Evolutionary conservation across 2,888 invertebrate species (phyloP).

Genomic region (Gymnoscelis rufifasciata): DNA sequence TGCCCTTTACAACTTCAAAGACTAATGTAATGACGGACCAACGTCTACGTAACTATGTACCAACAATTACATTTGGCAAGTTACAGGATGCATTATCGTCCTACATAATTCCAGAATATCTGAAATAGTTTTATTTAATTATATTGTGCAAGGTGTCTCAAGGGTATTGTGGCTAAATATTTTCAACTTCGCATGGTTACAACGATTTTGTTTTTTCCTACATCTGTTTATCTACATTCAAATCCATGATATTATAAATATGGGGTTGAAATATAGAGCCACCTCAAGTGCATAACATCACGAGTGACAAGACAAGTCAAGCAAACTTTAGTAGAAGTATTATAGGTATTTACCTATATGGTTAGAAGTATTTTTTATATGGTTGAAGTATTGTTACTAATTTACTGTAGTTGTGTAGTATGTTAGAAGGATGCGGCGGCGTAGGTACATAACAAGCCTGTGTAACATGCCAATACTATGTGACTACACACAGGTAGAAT

Average conservation of each 20-base stretch:
- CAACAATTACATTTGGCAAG: not conserved
- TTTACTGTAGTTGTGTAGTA: conserved; percentile 5
- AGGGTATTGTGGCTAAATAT: conserved; percentile 14
- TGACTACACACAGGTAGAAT: conserved; percentile 7
- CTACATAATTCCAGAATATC: not conserved
- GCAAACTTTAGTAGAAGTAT: no score
- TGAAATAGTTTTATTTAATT: no score
- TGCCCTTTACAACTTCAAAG: no score
- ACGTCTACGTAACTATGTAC: not conserved
- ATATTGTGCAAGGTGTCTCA: conserved; percentile 3
- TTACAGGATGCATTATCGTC: not conserved
- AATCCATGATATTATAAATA: not conserved
- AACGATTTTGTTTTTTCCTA: no score
- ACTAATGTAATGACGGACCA: not conserved
- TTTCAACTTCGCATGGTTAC: no score
- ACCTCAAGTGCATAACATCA: conserved; percentile 3
- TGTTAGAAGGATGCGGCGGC: conserved; percentile 11
- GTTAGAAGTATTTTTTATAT: no score
- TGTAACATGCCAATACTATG: conserved; percentile 17
- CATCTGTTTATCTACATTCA: conserved; percentile 13
- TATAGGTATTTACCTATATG: no score
- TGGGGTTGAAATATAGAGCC: conserved; percentile 14
- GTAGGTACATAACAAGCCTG: conserved; percentile 17
- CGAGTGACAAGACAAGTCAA: no score
- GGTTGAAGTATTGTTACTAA: conserved; percentile 8